These are phyloP conservation scores for Lochmaea crataegi DNA, from an alignment of 2,888 invertebrate species.

Conservation along the genomic window DNA sequence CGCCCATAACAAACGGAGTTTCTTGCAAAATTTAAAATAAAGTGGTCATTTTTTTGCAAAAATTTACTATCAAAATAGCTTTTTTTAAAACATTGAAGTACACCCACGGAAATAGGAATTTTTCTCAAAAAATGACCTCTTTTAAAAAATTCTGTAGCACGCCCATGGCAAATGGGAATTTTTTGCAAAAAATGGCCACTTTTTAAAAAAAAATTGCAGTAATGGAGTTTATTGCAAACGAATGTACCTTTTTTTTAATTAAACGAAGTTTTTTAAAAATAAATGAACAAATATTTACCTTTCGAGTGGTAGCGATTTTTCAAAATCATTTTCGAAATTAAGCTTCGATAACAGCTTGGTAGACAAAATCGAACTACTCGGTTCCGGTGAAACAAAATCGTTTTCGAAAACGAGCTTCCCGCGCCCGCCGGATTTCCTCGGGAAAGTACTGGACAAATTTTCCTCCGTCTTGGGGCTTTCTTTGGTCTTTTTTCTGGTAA, in stretches of 20 bases:
- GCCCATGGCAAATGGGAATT: too few species aligned
- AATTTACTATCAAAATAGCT: too few species aligned
- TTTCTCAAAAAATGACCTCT: too few species aligned
- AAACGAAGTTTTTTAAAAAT: too few species aligned
- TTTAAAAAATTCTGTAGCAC: too few species aligned
- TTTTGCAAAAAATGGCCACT: too few species aligned
- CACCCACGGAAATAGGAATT: too few species aligned
- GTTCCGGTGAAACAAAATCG: conserved; percentile 71
- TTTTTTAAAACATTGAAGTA: too few species aligned
- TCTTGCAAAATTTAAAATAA: too few species aligned
- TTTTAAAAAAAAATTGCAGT: too few species aligned
- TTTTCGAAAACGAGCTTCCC: conserved; percentile 70
- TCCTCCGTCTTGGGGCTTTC: conserved; percentile 58
- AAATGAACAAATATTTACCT: not conserved
- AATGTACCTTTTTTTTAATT: not conserved
- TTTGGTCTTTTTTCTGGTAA: conserved; percentile 58
- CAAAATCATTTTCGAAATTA: conserved; percentile 60
- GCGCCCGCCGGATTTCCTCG: conserved; percentile 59
- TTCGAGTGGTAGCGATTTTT: conserved; percentile 50
- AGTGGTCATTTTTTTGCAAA: too few species aligned
- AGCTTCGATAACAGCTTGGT: conserved; percentile 48
- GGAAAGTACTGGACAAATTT: conserved; percentile 55
- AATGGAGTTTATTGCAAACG: not conserved
- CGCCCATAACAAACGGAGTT: too few species aligned
- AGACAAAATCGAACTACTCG: conserved; percentile 50